phyloP scores from a whole-genome alignment of 2,797 vertebrate genomes.

The Pitangus sulphuratus region DNA sequence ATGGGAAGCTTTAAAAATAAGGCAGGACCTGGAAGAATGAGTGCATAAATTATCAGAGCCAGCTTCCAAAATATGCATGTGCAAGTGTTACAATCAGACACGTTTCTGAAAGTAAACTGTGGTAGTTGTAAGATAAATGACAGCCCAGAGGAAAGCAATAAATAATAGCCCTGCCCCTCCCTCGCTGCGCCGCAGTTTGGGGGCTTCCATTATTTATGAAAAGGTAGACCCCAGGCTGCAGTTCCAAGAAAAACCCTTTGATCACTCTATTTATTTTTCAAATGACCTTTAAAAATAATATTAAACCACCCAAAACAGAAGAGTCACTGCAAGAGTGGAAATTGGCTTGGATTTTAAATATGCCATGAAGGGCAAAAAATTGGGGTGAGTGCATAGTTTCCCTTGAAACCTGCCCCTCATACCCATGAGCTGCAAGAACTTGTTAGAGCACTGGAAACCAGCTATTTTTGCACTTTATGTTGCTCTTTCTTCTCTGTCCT shows the following conservation, averaged over 20 bases:
- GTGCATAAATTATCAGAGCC: slow-evolving; percentile 18
- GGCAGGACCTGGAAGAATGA: background rate
- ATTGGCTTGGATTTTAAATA: background rate
- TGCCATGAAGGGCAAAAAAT: background rate
- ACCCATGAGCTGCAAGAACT: background rate
- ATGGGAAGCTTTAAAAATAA: slow-evolving; percentile 22
- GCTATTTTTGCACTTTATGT: background rate
- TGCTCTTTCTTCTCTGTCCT: background rate
- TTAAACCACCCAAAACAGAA: background rate
- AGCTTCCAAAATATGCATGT: background rate
- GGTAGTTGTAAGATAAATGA: slow-evolving; percentile 23
- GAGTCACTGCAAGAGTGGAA: background rate
- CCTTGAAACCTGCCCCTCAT: background rate
- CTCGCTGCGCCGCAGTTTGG: fast-evolving
- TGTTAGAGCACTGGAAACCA: background rate
- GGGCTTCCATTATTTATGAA: slow-evolving; percentile 25
- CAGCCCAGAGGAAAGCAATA: slow-evolving; percentile 40
- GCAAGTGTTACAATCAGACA: slow-evolving; percentile 21
- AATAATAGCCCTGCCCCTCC: background rate
- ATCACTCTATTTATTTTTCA: background rate
- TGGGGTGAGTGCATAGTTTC: background rate
- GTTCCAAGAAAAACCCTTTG: background rate
- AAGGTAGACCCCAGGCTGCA: background rate
- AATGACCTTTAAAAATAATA: background rate
- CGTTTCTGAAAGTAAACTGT: background rate